Evolutionary conservation across 2,888 invertebrate genomes (phyloP), one percentile per base, ranked within the genome.

Genomic region (Cetonia aurata): DNA sequence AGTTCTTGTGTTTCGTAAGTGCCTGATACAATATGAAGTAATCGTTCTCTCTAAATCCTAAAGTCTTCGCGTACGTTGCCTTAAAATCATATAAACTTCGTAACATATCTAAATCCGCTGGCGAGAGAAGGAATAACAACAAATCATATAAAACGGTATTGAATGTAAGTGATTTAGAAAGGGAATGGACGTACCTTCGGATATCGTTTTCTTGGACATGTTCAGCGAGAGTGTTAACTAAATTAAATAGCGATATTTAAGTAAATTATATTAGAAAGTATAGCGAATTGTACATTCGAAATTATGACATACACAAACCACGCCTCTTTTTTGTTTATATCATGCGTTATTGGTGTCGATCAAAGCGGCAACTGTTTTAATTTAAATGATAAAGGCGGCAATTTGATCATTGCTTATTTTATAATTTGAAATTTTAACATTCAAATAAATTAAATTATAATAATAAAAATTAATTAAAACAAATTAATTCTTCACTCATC

Each of bases 51-150:
- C 88, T 88, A 84, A 95, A 95, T 81, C 92, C 93, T 72, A 95
- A 86, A 6, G 95, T 94, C 85, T 94, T 94, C 12, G 93, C 90
- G 80, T 93, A 90, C 56, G 93, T 93, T 68, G 94, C 94, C 83
- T 93, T 92, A 80, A 95, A 95, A 81, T 94, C 93, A 79, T 94
- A 95, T 68, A 93, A 85, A 66, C 93, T 93, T 83, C 92, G 91
- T 44, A 95, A 88, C 93, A 95, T 93, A 84, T 94, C 93, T 84
- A 89, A 88, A 81, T 90, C 90, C 80, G 90, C 93, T 92, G 17
- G 50, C 37, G 8, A 50, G 50, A 70, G 60, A 68, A 33, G n/a
- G 41, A 10, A 55, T 67, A 25, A 41, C n/a, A 13, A 31, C 15
- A 52, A 2, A 52, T 52, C 52, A 25, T 33, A 31, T 4, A 37